phyloP scores from a whole-genome alignment of 2,797 vertebrate species.

The Denticeps clupeoides region DNA sequence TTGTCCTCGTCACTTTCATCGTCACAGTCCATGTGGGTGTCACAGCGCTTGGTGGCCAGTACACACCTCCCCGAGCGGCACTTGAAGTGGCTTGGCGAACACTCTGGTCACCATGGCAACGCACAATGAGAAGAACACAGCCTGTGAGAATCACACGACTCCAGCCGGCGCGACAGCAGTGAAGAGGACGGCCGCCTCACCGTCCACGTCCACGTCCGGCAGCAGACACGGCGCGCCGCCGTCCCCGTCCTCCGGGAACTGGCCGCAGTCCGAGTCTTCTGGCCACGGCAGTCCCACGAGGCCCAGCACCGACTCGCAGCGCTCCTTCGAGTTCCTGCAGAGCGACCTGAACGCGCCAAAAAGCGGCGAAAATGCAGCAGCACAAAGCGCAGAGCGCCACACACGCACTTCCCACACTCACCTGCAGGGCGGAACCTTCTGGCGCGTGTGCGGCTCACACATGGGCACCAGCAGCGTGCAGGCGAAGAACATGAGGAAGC shows the following conservation, averaged over 20 bases:
- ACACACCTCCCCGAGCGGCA: constrained; percentile 83
- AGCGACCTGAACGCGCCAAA: constrained; percentile 73
- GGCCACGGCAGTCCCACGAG: constrained; percentile 91
- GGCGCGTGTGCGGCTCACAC: constrained; percentile 71
- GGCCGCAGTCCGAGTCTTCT: constrained; percentile 79
- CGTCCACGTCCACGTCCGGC: constrained; percentile 75
- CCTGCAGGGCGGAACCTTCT: constrained; percentile 87
- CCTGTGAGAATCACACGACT: no score
- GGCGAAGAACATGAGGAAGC: constrained; percentile 94
- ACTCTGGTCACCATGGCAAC: constrained; percentile 62
- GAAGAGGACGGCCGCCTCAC: constrained; percentile 39
- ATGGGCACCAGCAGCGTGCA: constrained; percentile 91
- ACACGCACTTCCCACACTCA: constrained; percentile 29
- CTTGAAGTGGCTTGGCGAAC: constrained; percentile 90
- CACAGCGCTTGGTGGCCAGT: constrained; percentile 76
- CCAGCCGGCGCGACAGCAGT: no score
- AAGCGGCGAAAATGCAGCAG: not conserved
- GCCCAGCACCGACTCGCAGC: constrained; percentile 81
- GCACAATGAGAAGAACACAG: not conserved
- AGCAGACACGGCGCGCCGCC: constrained; percentile 73
- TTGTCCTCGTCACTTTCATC: constrained; percentile 85
- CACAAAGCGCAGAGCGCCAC: not conserved
- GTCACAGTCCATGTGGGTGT: constrained; percentile 84
- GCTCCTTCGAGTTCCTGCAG: constrained; percentile 75
- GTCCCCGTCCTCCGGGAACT: constrained; percentile 81